Evolutionary conservation across 1,140 invertebrate genomes (phyloP), one percentile per base, ranked within the genome.

Genomic region (Micrasema longulum): DNA sequence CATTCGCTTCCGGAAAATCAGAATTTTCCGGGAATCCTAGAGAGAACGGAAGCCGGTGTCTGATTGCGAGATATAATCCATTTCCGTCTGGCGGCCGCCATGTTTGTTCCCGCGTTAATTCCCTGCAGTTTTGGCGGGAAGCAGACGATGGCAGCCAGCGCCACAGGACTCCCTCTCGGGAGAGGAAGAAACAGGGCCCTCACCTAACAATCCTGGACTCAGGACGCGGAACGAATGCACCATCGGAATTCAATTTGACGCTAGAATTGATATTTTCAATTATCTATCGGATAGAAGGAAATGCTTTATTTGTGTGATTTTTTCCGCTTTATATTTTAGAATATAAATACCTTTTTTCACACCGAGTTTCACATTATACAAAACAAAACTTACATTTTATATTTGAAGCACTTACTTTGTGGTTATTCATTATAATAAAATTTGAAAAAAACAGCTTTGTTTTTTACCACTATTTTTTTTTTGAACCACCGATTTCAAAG

Each of bases 251-350:
- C 48, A 52, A 52, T 52, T 52, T 52, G 48, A 22, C 16, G 11
- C 16, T 52, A 12, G 48, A 52, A 22, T 52, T 52, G 48, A 52
- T 52, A 52, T 52, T 52, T 52, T 23, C 48, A 52, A 52, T 52
- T 52, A 52, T 12, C 48, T 52, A 43, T 43, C 41, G 14, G 38
- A 6, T n/a, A 41, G 10, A n/a, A 31, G 26, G 7, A 31, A 31
- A 31, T 31, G 26, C 3, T 31, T 31, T 31, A 31, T 31, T 31
- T 31, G 26, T 31, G 7, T 31, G 3, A 31, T 2, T 31, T 31
- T 31, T 31, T 2, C 26, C 2, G 26, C 26, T 31, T 31, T 31
- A 7, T 31, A 31, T 31, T 31, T 31, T 31, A 31, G 7, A 7
- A 31, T 31, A 7, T 4, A 31, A 31, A 7, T 31, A 31, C 7